Conservation (phyloP, 2,113 vertebrate species). For the Ctenodactylus gundi region DNA sequence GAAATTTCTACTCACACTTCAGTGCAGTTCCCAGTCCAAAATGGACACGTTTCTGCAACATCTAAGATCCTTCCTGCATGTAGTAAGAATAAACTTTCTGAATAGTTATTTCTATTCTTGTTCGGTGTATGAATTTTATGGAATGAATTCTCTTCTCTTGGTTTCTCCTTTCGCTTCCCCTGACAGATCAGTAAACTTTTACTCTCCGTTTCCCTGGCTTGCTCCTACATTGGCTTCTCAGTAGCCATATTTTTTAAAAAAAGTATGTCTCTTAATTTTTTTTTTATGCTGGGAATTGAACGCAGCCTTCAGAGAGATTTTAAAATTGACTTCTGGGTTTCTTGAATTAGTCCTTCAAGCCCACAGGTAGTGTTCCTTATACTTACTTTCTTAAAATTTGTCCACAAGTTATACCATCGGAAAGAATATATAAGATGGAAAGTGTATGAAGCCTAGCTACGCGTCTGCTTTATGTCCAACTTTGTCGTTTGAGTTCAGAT, state of each 20-base stretch:
- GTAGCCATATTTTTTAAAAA: neutral
- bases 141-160: neutral
- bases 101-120: neutral
- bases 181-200: neutral
- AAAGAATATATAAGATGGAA: neutral
- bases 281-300: too few species aligned
- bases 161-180: neutral
- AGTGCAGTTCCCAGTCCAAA: rapidly evolving
- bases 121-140: neutral
- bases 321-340: neutral
- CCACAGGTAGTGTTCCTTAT: neutral
- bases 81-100: neutral
- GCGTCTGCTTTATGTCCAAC: neutral
- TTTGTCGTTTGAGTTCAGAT: neutral
- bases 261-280: neutral
- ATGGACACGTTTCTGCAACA: neutral
- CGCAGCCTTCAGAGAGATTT: too few species aligned
- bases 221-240: neutral
- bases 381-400: neutral
- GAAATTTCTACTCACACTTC: rapidly evolving
- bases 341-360: neutral
- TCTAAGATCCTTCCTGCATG: neutral
- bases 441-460: neutral
- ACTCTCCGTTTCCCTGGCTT: neutral
- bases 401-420: neutral